A percentile compares a stretch with the other conserved stretches of the same genome.
These are phyloP conservation scores for Bombus turneri DNA, from an alignment of 1,140 invertebrate genomes.

Conservation along the genomic window DNA sequence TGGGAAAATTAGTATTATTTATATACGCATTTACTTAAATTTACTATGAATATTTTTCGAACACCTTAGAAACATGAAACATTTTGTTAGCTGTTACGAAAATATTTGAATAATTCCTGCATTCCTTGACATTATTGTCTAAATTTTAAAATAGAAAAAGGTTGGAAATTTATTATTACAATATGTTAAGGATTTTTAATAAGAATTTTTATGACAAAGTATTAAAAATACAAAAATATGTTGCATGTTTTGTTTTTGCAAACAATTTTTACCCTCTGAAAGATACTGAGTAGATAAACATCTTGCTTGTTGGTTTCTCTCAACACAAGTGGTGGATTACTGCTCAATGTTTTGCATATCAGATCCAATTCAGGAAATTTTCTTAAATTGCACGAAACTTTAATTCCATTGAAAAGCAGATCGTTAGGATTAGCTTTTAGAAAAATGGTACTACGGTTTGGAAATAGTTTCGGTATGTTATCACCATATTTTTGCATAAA, in stretches of 20 bases:
- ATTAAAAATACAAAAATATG: neutral
- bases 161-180: too few species aligned
- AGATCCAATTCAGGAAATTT: constrained; percentile 56
- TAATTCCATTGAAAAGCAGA: constrained; percentile 64
- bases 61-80: too few species aligned
- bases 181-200: too few species aligned
- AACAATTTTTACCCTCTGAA: constrained; percentile 55
- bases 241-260: neutral
- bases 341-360: constrained; percentile 55
- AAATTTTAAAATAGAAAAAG: neutral
- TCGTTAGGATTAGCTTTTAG: constrained; percentile 49
- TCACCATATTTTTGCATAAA: constrained; percentile 57
- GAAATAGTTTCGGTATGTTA: constrained; percentile 59
- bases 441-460: constrained; percentile 54
- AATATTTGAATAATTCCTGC: too few species aligned
- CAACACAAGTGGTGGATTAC: constrained; percentile 48
- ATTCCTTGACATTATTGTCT: neutral
- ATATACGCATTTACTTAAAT: neutral
- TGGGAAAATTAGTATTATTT: neutral
- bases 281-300: constrained; percentile 60
- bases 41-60: too few species aligned
- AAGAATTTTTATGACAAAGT: neutral
- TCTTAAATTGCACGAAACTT: constrained; percentile 53
- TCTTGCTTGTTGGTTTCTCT: constrained; percentile 44
- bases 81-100: too few species aligned